Evolutionary conservation across 2,888 invertebrate genomes (phyloP).

Genomic region (Mythimna albipuncta): DNA sequence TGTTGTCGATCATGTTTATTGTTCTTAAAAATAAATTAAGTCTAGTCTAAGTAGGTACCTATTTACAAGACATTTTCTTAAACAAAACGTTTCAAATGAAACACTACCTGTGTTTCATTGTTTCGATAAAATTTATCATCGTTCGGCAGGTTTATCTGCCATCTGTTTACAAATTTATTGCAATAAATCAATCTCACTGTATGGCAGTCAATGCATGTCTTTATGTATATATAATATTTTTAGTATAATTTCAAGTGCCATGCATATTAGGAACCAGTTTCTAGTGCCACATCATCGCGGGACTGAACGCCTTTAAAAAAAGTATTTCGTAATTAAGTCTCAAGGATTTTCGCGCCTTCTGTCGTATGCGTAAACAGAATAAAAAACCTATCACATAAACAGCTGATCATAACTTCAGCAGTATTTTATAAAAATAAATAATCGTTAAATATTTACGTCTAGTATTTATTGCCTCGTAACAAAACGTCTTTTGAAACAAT

Average conservation of each 20-base stretch:
- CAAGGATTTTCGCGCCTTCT: slow-evolving; percentile 5
- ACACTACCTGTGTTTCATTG: background rate
- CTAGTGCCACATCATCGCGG: background rate
- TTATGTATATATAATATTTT: background rate
- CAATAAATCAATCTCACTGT: background rate
- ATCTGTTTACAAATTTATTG: slow-evolving; percentile 25
- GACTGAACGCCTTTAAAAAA: background rate
- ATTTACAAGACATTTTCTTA: background rate
- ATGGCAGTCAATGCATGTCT: background rate
- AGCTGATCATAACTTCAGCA: slow-evolving; percentile 20
- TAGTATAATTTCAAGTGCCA: too few relatives aligned
- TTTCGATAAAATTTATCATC: too few relatives aligned
- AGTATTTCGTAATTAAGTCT: too few relatives aligned
- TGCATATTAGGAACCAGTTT: background rate
- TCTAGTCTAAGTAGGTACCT: background rate
- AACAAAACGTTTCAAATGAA: background rate
- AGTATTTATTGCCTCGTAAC: slow-evolving; percentile 9
- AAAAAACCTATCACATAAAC: background rate
- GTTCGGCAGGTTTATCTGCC: slow-evolving; percentile 10
- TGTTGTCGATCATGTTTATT: slow-evolving; percentile 2
- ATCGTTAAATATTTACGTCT: background rate
- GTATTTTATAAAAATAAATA: background rate
- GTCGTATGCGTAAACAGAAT: background rate
- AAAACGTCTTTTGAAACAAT: slow-evolving; percentile 25
- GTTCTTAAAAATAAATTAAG: background rate